A percentile compares a stretch with the other conserved stretches of the same genome.
phyloP scores from a whole-genome alignment of 2,888 invertebrate species.

The Apamea sordens region DNA sequence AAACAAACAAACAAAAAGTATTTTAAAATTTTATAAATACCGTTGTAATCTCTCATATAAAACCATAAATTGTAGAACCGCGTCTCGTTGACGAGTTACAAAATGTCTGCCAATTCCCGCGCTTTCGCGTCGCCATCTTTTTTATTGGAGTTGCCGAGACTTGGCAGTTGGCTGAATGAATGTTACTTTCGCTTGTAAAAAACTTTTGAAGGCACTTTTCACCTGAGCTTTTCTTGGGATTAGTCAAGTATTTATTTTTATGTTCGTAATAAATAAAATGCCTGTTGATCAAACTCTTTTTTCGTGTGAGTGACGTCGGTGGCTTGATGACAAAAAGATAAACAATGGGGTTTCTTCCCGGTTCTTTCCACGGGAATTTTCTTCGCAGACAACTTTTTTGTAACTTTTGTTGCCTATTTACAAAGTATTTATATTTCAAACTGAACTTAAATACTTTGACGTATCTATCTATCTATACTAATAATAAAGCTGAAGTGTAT shows the following conservation, averaged over 20 bases:
- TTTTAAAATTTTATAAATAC: slow-evolving; percentile 17
- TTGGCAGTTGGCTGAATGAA: slow-evolving; percentile 49
- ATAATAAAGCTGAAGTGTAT: too few species aligned
- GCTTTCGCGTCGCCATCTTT: slow-evolving; percentile 46
- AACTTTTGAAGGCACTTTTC: slow-evolving; percentile 47
- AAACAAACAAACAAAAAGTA: background rate
- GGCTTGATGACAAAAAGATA: background rate
- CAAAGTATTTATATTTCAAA: background rate
- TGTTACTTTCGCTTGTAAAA: slow-evolving; percentile 54
- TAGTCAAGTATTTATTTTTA: slow-evolving; percentile 37
- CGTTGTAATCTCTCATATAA: slow-evolving; percentile 24
- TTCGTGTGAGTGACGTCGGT: background rate
- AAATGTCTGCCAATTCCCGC: slow-evolving; percentile 61
- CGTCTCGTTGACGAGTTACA: slow-evolving; percentile 48
- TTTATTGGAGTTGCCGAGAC: slow-evolving; percentile 60
- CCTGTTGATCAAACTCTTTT: slow-evolving; percentile 9
- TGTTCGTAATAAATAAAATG: slow-evolving; percentile 1
- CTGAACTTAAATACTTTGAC: background rate
- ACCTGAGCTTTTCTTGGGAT: slow-evolving; percentile 33
- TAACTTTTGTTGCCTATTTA: background rate
- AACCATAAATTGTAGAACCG: slow-evolving; percentile 50
- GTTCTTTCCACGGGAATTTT: background rate
- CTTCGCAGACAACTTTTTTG: too few species aligned
- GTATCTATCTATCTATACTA: background rate
- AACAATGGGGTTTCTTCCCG: background rate